phyloP scores from a whole-genome alignment of 2,797 vertebrate species.

The Mus caroli region DNA sequence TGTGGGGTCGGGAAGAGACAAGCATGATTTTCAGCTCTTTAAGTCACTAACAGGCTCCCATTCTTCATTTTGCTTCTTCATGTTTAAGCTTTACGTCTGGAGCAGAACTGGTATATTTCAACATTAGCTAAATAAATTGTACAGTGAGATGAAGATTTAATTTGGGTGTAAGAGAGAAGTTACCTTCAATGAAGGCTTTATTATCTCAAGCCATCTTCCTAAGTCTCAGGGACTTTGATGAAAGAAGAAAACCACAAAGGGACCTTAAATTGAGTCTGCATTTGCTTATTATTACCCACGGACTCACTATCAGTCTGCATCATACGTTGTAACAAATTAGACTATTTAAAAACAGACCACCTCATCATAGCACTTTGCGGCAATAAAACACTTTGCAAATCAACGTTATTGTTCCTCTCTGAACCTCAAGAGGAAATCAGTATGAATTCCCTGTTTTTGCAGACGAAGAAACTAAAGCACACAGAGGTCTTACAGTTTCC shows the following conservation, averaged over 20 bases:
- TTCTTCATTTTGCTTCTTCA: background rate
- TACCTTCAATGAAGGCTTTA: constrained; percentile 51
- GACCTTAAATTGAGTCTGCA: constrained; percentile 25
- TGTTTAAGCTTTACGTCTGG: background rate
- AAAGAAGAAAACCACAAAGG: constrained; percentile 27
- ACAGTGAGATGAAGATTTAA: background rate
- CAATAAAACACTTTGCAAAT: constrained; percentile 81
- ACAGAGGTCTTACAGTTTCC: constrained; percentile 67
- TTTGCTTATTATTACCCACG: constrained; percentile 46
- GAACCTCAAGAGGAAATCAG: constrained; percentile 69
- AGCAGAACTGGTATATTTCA: background rate
- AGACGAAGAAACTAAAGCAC: constrained; percentile 69
- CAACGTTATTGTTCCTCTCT: constrained; percentile 75
- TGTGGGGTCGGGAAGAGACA: background rate
- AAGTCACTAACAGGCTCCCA: background rate
- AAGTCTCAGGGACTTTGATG: constrained; percentile 56
- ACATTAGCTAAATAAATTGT: constrained; percentile 20
- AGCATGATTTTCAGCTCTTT: background rate
- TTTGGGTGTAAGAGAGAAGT: constrained; percentile 17
- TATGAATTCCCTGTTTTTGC: constrained; percentile 60
- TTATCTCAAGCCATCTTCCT: constrained; percentile 29
- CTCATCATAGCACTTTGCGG: constrained; percentile 68
- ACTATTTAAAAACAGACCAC: constrained; percentile 69
- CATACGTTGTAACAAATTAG: constrained; percentile 42
- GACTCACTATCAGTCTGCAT: constrained; percentile 40